A percentile compares a stretch with the other conserved stretches of the same genome.
Conservation (phyloP, 2,797 vertebrate genomes). For the Catostomus latipinnis region DNA sequence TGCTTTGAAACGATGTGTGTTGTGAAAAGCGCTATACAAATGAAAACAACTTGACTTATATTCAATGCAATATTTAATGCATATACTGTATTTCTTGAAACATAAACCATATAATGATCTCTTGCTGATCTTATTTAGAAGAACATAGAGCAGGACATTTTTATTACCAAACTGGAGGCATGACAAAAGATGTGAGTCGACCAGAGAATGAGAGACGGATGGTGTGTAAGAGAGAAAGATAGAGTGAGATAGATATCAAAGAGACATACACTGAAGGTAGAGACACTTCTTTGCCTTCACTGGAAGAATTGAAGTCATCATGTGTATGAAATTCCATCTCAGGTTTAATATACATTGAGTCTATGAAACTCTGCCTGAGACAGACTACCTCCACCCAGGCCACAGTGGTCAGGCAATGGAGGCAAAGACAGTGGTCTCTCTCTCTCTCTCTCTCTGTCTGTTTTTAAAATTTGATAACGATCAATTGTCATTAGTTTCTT, state of each 20-base stretch:
- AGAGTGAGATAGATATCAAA: slow-evolving; percentile 36
- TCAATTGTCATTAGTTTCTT: slow-evolving; percentile 62
- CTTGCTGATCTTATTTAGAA: slow-evolving; percentile 14
- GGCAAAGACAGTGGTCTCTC: background rate
- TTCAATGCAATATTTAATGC: slow-evolving; percentile 13
- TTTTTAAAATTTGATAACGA: slow-evolving; percentile 64
- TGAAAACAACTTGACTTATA: background rate
- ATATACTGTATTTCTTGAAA: slow-evolving; percentile 36
- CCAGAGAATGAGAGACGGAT: slow-evolving; percentile 31
- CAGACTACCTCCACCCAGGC: slow-evolving; percentile 62
- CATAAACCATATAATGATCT: slow-evolving; percentile 16
- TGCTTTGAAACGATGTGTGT: no score
- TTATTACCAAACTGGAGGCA: slow-evolving; percentile 36
- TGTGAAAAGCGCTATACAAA: no score
- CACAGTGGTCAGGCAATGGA: slow-evolving; percentile 51
- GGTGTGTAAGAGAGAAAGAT: slow-evolving; percentile 16
- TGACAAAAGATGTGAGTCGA: slow-evolving; percentile 35
- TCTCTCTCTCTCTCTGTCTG: slow-evolving; percentile 42
- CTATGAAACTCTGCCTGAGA: slow-evolving; percentile 62
- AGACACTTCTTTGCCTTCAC: slow-evolving; percentile 53
- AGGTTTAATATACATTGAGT: slow-evolving; percentile 65
- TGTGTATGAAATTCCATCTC: slow-evolving; percentile 70
- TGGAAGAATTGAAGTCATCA: slow-evolving; percentile 43
- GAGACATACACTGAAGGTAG: slow-evolving; percentile 59
- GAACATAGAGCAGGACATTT: slow-evolving; percentile 25